Percentiles rank a stretch among this genome's conserved stretches.
phyloP scores from a whole-genome alignment of 2,113 vertebrate genomes.

The Atrichornis clamosus region DNA sequence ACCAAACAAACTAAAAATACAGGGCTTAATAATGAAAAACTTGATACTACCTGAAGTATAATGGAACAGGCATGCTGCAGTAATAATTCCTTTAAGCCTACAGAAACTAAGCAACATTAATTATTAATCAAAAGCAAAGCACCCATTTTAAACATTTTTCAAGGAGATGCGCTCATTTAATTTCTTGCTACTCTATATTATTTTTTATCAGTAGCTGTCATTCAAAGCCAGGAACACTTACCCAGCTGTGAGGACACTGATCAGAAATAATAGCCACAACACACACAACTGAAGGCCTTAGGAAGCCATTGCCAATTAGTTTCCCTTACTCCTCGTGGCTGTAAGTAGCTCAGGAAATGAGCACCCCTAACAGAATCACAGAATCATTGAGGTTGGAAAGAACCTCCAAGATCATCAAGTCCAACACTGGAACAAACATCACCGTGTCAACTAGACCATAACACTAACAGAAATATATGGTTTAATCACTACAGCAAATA shows the following conservation, averaged over 20 bases:
- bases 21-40: slow-evolving; percentile 68
- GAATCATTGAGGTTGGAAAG: background rate
- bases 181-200: slow-evolving; percentile 46
- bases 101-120: slow-evolving; percentile 67
- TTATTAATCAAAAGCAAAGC: slow-evolving; percentile 72
- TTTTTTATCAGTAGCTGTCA: slow-evolving; percentile 23
- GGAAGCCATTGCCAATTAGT: background rate
- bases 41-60: slow-evolving; percentile 52
- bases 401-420: background rate
- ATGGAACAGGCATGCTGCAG: slow-evolving; percentile 19
- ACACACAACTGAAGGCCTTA: background rate
- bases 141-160: slow-evolving; percentile 63
- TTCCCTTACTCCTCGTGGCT: background rate
- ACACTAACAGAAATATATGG: background rate
- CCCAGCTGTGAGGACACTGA: background rate
- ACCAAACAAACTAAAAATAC: slow-evolving; percentile 55
- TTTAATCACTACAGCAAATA: background rate
- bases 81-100: slow-evolving; percentile 65
- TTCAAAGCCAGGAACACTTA: background rate
- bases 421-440: background rate
- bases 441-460: background rate
- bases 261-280: background rate
- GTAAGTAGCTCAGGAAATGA: background rate
- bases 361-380: background rate
- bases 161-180: slow-evolving; percentile 40